Base-by-base conservation (phyloP, 2,888 invertebrate genomes). In the Tupiocoris notatus region DNA sequence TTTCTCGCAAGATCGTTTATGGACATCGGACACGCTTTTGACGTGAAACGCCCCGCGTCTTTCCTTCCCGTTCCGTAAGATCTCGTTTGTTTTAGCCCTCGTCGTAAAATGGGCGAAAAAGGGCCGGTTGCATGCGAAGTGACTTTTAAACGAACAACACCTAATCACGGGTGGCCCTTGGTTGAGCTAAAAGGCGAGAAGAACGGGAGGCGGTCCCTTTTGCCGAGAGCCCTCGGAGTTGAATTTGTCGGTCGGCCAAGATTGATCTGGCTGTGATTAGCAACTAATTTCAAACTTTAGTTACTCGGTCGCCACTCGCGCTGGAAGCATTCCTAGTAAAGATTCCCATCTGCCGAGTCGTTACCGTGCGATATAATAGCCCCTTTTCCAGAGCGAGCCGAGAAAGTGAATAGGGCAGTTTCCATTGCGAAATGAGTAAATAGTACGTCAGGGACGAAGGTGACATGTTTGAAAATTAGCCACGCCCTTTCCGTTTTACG, bases 81-180 rank as follows among this genome's bases (percentile, higher is more conserved):
- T 39, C 39, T 39, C 39, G 39, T 39, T 39, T 39, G 39, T 39
- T 39, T 39, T 39, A 39, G 39, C 39, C 39, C 39, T 39, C 39
- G 39, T 39, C 39, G 39, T 39, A 39, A 39, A 39, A 39, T 12
- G 39, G 39, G 39, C 12, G 39, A 39, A 39, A 39, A 39, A 39
- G 39, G 39, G 3, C 39, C 12, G 67, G 67, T 67, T 67, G 67
- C 67, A 67, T 67, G 67, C 67, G 21, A 67, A 57, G 67, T 54
- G 67, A 67, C 67, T 67, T 67, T 67, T 67, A 67, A 39, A 57
- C 67, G 22, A 57, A 67, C 67, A 57, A 67, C 56, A 67, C 67
- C 67, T 67, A 67, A 67, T 67, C 67, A 65, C 54, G 39, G 39
- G 39, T 39, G 39, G 65, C 39, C 64, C 21, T 20, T 24, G 20